Conservation (phyloP, 2,797 vertebrate species). For the Discoglossus pictus region DNA sequence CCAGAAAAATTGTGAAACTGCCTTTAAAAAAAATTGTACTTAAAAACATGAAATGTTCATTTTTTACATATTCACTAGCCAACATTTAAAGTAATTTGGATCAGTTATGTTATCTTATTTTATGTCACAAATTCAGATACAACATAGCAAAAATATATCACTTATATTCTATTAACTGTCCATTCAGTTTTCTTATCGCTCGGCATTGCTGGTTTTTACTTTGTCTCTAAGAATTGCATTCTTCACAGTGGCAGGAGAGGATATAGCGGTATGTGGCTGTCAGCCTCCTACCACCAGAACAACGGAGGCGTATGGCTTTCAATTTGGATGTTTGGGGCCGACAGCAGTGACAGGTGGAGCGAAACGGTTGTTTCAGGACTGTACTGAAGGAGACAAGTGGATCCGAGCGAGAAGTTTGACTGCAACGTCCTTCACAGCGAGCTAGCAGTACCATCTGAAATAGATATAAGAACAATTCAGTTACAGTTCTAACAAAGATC, state of each 20-base stretch:
- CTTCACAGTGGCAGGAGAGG: slow-evolving; percentile 93
- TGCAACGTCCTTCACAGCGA: slow-evolving; percentile 93
- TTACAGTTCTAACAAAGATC: too few species aligned
- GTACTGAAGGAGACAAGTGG: slow-evolving; percentile 95
- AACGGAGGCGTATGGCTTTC: slow-evolving; percentile 91
- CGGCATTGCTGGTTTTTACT: slow-evolving; percentile 1
- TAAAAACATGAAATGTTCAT: slow-evolving; percentile 2
- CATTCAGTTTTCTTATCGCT: slow-evolving; percentile 3
- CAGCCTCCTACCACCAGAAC: slow-evolving; percentile 86
- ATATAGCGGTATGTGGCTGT: slow-evolving; percentile 97
- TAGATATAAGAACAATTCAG: neutral
- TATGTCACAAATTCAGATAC: slow-evolving; percentile 20
- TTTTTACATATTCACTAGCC: slow-evolving; percentile 17
- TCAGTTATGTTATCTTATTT: slow-evolving; percentile 9
- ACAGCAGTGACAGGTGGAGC: slow-evolving; percentile 91
- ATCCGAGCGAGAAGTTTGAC: slow-evolving; percentile 89
- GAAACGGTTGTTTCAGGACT: slow-evolving; percentile 93
- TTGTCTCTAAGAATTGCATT: slow-evolving; percentile 81
- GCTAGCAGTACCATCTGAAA: slow-evolving; percentile 92
- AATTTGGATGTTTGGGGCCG: slow-evolving; percentile 95
- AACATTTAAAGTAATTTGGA: slow-evolving; percentile 14
- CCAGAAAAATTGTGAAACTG: neutral
- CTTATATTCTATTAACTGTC: slow-evolving; percentile 26
- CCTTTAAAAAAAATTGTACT: neutral
- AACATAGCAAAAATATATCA: slow-evolving; percentile 42